Percentiles rank a stretch among this genome's conserved stretches.
phyloP scores from a whole-genome alignment of 2,797 vertebrate species.

The Pangasius macronema region DNA sequence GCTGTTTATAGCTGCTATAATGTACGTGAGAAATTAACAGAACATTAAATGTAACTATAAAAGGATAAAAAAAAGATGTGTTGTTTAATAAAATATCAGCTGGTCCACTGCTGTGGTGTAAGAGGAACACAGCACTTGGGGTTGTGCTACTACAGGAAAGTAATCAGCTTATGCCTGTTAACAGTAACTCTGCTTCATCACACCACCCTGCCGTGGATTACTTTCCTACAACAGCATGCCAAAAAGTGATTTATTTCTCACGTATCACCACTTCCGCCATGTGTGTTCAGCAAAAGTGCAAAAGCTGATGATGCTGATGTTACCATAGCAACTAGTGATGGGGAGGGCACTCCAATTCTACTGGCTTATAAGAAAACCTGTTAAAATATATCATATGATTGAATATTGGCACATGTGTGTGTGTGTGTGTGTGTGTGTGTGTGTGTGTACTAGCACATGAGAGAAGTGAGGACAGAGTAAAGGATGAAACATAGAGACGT shows the following conservation, averaged over 20 bases:
- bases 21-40: neutral
- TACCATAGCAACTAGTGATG: neutral
- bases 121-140: too few relatives aligned
- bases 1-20: too few relatives aligned
- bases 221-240: too few relatives aligned
- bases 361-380: neutral
- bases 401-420: neutral
- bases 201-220: too few relatives aligned
- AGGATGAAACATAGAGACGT: neutral
- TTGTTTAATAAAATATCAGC: neutral
- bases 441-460: neutral
- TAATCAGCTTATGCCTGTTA: too few relatives aligned
- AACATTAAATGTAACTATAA: neutral
- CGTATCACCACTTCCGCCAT: neutral
- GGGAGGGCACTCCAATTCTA: neutral
- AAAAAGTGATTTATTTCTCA: neutral
- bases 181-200: too few relatives aligned
- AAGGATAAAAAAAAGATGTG: neutral
- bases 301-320: neutral
- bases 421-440: constrained; percentile 6
- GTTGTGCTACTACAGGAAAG: too few relatives aligned
- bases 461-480: neutral
- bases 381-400: neutral
- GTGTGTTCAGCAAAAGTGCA: too few relatives aligned
- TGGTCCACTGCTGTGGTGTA: too few relatives aligned